Evolutionary conservation across 2,113 vertebrate genomes (phyloP).

Genomic region (Laticauda laticaudata): DNA sequence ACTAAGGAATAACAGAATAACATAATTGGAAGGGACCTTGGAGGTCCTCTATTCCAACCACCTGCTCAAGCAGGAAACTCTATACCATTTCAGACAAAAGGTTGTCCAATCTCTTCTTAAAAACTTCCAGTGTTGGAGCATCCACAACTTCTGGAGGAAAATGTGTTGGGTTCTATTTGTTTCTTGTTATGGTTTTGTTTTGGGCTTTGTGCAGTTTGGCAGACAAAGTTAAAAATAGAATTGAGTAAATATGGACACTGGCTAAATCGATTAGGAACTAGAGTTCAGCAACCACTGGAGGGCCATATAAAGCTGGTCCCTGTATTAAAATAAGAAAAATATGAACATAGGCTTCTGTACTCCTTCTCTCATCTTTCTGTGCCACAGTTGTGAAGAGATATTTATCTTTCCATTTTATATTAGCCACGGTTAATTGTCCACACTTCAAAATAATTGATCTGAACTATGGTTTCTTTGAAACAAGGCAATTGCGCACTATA

Average conservation of each 20-base stretch:
- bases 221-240: not conserved
- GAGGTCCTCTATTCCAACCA: no score
- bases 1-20: not conserved
- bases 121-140: no score
- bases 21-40: no score
- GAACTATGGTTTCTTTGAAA: not conserved
- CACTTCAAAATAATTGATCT: not conserved
- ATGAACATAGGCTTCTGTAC: not conserved
- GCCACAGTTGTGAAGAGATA: not conserved
- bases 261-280: not conserved
- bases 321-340: not conserved
- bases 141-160: not conserved
- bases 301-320: not conserved
- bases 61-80: no score
- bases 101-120: no score
- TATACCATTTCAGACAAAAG: no score
- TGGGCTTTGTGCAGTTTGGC: not conserved
- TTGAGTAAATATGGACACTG: not conserved
- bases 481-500: no score
- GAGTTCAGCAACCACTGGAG: not conserved
- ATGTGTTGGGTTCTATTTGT: not conserved
- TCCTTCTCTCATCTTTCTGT: not conserved
- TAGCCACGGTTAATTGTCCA: not conserved
- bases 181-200: not conserved
- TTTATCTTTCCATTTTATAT: not conserved